Evolutionary conservation across 2,888 invertebrate genomes (phyloP).

Genomic region (Peribatodes rhomboidaria): DNA sequence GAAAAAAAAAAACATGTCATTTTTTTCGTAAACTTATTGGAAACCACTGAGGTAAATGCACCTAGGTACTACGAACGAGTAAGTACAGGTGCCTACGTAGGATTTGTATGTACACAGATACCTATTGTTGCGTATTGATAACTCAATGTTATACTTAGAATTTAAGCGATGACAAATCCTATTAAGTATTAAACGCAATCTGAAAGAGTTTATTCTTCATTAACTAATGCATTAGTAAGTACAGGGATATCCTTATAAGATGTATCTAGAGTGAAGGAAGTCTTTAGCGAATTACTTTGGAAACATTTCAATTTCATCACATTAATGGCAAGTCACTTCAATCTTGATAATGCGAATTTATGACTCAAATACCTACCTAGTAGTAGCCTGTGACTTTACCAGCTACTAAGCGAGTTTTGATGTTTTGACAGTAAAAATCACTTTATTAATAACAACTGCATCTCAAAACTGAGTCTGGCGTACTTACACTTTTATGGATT

Average conservation of each 20-base stretch:
- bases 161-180: constrained; percentile 9
- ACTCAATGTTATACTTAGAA: too few species aligned
- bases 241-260: constrained; percentile 41
- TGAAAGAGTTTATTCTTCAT: constrained; percentile 31
- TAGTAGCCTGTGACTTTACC: background rate
- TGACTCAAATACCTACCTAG: background rate
- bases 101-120: too few species aligned
- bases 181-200: constrained; percentile 13
- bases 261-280: constrained; percentile 32
- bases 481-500: too few species aligned
- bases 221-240: constrained; percentile 40
- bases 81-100: too few species aligned
- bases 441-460: too few species aligned
- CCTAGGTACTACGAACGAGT: too few species aligned
- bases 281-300: constrained; percentile 35
- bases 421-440: too few species aligned
- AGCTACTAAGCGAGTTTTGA: background rate
- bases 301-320: constrained; percentile 46
- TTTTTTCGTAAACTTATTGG: background rate
- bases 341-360: constrained; percentile 31
- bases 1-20: too few species aligned
- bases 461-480: too few species aligned
- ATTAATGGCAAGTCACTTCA: constrained; percentile 45
- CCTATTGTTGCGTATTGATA: too few species aligned
- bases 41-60: too few species aligned